Evolutionary conservation across 2,797 vertebrate genomes (phyloP).

Genomic region (Nothura maculosa): DNA sequence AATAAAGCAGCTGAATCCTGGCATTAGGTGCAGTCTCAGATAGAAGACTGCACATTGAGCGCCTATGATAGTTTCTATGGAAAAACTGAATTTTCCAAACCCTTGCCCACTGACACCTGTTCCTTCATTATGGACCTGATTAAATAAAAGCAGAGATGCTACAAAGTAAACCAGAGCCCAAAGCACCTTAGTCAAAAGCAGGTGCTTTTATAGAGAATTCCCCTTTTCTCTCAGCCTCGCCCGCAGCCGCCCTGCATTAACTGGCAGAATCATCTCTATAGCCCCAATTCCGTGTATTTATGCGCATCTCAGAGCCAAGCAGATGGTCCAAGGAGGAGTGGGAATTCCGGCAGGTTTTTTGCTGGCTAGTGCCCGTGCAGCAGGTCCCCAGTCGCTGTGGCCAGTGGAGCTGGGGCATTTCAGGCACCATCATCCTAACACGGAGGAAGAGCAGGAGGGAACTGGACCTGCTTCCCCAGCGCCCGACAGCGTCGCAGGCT

Average conservation of each 20-base stretch:
- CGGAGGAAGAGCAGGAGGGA: neutral
- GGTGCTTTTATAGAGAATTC: neutral
- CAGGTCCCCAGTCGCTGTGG: neutral
- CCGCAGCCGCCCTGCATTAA: neutral
- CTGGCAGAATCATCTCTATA: slow-evolving; percentile 2
- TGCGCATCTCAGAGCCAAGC: neutral
- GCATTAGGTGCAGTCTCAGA: neutral
- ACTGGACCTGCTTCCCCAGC: neutral
- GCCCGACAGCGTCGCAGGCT: neutral
- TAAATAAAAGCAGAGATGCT: neutral
- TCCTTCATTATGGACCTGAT: neutral
- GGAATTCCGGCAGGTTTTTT: neutral
- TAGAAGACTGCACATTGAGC: neutral
- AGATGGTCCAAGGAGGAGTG: slow-evolving; percentile 14
- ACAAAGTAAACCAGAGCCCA: neutral
- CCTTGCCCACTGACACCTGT: neutral
- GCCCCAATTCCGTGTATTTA: neutral
- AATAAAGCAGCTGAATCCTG: neutral
- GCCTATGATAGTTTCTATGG: rapidly evolving
- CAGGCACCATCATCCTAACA: neutral
- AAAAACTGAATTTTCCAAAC: neutral
- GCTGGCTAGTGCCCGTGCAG: neutral
- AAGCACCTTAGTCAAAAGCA: neutral
- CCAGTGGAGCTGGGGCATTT: neutral
- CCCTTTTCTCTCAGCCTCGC: slow-evolving; percentile 5